phyloP scores from a whole-genome alignment of 2,113 vertebrate genomes.

The Rhodinocichla rosea region DNA sequence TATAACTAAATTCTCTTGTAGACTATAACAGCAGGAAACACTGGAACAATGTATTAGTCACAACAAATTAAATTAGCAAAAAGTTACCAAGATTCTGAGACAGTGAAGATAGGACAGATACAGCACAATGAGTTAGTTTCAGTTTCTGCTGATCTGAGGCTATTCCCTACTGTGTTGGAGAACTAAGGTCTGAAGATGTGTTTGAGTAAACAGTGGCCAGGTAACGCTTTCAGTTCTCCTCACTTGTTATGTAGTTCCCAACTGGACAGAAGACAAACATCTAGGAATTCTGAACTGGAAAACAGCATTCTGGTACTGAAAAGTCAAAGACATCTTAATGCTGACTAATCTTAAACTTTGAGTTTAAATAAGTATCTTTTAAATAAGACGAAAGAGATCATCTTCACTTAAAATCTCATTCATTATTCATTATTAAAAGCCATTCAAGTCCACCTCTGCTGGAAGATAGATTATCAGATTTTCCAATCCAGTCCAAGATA shows the following conservation, averaged over 20 bases:
- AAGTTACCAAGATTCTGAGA: constrained; percentile 16
- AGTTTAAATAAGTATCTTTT: not conserved
- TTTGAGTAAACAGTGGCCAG: not conserved
- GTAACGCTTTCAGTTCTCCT: not conserved
- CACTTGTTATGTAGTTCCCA: not conserved
- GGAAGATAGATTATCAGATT: not conserved
- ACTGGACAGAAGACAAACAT: not conserved
- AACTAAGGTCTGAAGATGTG: not conserved
- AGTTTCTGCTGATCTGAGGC: not conserved
- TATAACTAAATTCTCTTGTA: constrained; percentile 49
- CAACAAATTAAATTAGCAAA: constrained; percentile 58
- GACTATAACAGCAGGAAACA: constrained; percentile 33
- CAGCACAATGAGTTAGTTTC: not conserved
- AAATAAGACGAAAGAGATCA: not conserved
- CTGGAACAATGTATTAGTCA: constrained; percentile 55
- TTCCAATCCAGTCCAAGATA: not conserved
- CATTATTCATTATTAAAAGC: not conserved
- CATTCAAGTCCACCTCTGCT: not conserved
- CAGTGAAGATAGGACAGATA: not conserved
- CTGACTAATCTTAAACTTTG: not conserved
- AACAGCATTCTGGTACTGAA: not conserved
- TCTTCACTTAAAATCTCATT: not conserved
- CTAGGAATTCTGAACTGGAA: not conserved
- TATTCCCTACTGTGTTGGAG: not conserved
- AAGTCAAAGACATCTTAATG: not conserved